A percentile compares a stretch with the other conserved stretches of the same genome.
phyloP scores from a whole-genome alignment of 1,140 invertebrate species.

The Trichonephila clavata region DNA sequence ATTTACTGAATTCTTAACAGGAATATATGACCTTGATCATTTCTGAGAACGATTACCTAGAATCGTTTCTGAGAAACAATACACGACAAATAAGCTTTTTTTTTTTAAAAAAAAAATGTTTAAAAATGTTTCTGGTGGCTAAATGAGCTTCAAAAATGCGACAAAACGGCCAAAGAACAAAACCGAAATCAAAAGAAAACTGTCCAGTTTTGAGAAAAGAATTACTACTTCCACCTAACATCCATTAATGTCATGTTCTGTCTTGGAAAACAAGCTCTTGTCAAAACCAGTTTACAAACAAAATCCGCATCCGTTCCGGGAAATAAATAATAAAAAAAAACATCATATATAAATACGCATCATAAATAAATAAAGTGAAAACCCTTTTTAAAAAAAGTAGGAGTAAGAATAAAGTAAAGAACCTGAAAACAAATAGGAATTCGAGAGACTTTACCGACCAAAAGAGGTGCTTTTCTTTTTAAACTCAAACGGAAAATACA shows the following conservation, averaged over 20 bases:
- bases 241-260: background rate
- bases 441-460: background rate
- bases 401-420: background rate
- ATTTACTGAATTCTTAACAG: too few species aligned
- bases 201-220: background rate
- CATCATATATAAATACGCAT: background rate
- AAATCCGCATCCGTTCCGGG: background rate
- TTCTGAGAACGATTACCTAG: too few species aligned
- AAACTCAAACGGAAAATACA: background rate
- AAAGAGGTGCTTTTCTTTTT: background rate
- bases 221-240: background rate
- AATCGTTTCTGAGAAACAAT: too few species aligned
- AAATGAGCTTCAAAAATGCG: background rate
- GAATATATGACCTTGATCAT: too few species aligned
- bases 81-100: too few species aligned
- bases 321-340: background rate
- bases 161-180: background rate
- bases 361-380: background rate
- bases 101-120: too few species aligned
- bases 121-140: too few species aligned
- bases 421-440: background rate
- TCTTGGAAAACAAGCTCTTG: background rate
- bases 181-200: background rate
- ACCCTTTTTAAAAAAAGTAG: background rate
- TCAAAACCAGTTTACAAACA: conserved; percentile 27